Conservation (phyloP, 1,140 invertebrate genomes). For the Euwallacea similis region DNA sequence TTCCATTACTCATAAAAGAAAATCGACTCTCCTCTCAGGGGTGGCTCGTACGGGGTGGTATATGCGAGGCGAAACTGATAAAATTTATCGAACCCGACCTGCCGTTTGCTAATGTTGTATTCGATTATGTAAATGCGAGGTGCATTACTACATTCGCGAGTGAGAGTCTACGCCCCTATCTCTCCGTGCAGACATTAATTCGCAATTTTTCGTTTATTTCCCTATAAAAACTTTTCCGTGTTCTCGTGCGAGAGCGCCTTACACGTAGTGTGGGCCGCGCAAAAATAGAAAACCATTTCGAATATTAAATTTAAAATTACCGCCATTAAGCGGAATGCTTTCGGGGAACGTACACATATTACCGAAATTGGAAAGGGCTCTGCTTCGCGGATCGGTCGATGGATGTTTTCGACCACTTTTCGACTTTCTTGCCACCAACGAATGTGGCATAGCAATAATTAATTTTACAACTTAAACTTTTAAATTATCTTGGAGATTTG, state of each 20-base stretch:
- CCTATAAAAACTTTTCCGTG: slow-evolving; percentile 27
- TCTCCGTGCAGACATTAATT: slow-evolving; percentile 13
- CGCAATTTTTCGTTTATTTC: slow-evolving; percentile 30
- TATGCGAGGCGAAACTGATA: neutral
- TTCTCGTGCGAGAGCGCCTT: slow-evolving; percentile 20
- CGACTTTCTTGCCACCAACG: too few relatives aligned
- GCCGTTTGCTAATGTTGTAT: slow-evolving; percentile 23
- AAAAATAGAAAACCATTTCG: slow-evolving; percentile 32
- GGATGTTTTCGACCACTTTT: too few relatives aligned
- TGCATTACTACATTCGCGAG: slow-evolving; percentile 20
- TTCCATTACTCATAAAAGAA: too few relatives aligned
- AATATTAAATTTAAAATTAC: slow-evolving; percentile 35
- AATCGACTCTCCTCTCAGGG: too few relatives aligned
- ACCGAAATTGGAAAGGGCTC: slow-evolving; percentile 12
- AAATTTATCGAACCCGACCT: slow-evolving; percentile 10
- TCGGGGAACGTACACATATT: slow-evolving; percentile 18
- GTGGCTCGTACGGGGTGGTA: too few relatives aligned
- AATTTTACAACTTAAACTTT: too few relatives aligned
- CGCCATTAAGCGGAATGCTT: slow-evolving; percentile 19
- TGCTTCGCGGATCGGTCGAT: neutral
- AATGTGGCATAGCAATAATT: too few relatives aligned
- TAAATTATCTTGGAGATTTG: too few relatives aligned
- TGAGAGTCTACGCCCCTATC: slow-evolving; percentile 3
- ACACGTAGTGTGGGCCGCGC: slow-evolving; percentile 1
- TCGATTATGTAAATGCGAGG: slow-evolving; percentile 21